These are phyloP conservation scores for Drosophila suzukii DNA, from an alignment of 1,140 invertebrate genomes.

Conservation along the genomic window DNA sequence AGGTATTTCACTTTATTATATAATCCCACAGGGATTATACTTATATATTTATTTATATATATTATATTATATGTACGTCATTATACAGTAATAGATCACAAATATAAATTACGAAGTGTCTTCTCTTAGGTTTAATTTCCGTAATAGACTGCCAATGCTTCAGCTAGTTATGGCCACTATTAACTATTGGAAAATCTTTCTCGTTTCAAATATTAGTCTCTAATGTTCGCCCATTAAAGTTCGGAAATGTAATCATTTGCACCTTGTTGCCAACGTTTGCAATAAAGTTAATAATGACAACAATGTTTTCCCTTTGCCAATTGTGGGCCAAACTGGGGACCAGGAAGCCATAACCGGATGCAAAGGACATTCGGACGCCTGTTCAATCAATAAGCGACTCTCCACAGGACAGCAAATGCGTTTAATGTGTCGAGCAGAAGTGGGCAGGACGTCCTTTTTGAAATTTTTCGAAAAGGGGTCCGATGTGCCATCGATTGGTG, in stretches of 20 bases:
- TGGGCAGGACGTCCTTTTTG: slow-evolving; percentile 24
- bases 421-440: slow-evolving; percentile 38
- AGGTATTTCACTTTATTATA: no score
- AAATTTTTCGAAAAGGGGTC: neutral
- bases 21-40: no score
- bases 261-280: slow-evolving; percentile 9
- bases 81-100: no score
- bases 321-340: slow-evolving; percentile 7
- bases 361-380: slow-evolving; percentile 15
- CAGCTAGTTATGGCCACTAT: neutral
- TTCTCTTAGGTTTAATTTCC: neutral
- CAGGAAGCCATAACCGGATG: slow-evolving; percentile 10
- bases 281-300: slow-evolving; percentile 8
- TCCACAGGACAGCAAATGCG: slow-evolving; percentile 48
- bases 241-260: slow-evolving; percentile 1
- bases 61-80: no score
- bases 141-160: no score
- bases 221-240: neutral
- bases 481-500: slow-evolving; percentile 27
- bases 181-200: neutral
- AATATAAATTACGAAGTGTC: neutral
- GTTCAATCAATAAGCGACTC: slow-evolving; percentile 64
- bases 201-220: neutral
- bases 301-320: slow-evolving; percentile 29
- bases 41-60: no score